phyloP scores from a whole-genome alignment of 2,888 invertebrate genomes.

The Vandiemenella viatica region DNA sequence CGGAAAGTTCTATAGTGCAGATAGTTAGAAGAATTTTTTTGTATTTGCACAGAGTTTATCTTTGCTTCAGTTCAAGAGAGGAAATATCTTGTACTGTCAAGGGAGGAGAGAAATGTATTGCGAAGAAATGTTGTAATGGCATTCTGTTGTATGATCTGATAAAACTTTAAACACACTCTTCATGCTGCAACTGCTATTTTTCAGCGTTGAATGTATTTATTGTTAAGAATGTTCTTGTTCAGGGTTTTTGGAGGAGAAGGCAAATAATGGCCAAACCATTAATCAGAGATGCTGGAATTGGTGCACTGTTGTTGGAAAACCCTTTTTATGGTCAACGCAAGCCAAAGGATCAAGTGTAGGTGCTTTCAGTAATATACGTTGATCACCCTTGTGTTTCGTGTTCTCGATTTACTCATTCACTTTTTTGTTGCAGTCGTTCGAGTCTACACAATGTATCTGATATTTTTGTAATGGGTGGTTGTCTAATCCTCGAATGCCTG shows the following conservation, averaged over 20 bases:
- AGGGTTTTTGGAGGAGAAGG: conserved; percentile 85
- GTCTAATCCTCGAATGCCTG: conserved; percentile 82
- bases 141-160: too few relatives aligned
- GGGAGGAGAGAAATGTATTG: too few relatives aligned
- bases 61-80: too few relatives aligned
- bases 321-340: conserved; percentile 88
- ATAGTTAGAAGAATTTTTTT: too few relatives aligned
- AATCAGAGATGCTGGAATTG: conserved; percentile 76
- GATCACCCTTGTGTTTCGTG: neutral
- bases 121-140: too few relatives aligned
- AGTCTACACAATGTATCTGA: conserved; percentile 90
- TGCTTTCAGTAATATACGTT: conserved; percentile 12
- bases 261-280: conserved; percentile 83
- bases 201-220: too few relatives aligned
- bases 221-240: too few relatives aligned
- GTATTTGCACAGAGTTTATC: too few relatives aligned
- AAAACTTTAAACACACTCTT: too few relatives aligned
- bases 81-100: too few relatives aligned
- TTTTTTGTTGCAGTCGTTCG: conserved; percentile 52
- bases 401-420: neutral
- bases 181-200: too few relatives aligned
- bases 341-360: conserved; percentile 72
- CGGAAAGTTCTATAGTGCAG: neutral
- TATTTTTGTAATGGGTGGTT: conserved; percentile 97
- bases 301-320: conserved; percentile 88